These are phyloP conservation scores for Charina bottae DNA, from an alignment of 2,113 vertebrate genomes.

Conservation along the genomic window DNA sequence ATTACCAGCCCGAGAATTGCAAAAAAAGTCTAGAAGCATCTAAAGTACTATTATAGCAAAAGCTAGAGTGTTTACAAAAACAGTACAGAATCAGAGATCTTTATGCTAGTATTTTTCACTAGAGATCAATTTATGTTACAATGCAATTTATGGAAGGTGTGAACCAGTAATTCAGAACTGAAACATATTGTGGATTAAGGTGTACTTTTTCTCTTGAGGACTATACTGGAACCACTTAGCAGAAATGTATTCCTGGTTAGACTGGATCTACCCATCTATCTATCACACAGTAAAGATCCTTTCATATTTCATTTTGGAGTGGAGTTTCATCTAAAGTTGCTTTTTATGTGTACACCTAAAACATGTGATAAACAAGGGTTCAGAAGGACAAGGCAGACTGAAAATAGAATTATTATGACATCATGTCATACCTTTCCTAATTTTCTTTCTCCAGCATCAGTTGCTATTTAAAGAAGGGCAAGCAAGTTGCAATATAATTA, in stretches of 20 bases:
- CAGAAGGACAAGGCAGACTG: not conserved
- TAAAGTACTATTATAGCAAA: not conserved
- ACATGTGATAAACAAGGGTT: not conserved
- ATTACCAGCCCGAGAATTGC: not conserved
- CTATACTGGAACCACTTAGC: not conserved
- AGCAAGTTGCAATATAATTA: not conserved
- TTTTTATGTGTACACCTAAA: not conserved
- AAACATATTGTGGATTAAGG: constrained; percentile 1
- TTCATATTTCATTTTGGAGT: not conserved
- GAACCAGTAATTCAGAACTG: constrained; percentile 1
- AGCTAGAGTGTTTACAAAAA: constrained; percentile 3
- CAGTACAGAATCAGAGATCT: not conserved
- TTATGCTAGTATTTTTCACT: not conserved
- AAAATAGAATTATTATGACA: not conserved
- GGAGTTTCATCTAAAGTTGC: not conserved
- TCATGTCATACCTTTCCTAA: not conserved
- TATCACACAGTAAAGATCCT: not conserved
- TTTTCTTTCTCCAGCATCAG: not conserved
- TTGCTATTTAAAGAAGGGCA: not conserved
- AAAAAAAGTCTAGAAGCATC: not conserved
- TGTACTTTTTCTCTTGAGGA: not conserved
- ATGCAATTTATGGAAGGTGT: not conserved
- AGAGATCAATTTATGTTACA: not conserved
- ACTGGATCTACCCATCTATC: not conserved
- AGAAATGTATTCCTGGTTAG: not conserved